Conservation (phyloP, 2,888 invertebrate genomes). For the Eupithecia insigniata region DNA sequence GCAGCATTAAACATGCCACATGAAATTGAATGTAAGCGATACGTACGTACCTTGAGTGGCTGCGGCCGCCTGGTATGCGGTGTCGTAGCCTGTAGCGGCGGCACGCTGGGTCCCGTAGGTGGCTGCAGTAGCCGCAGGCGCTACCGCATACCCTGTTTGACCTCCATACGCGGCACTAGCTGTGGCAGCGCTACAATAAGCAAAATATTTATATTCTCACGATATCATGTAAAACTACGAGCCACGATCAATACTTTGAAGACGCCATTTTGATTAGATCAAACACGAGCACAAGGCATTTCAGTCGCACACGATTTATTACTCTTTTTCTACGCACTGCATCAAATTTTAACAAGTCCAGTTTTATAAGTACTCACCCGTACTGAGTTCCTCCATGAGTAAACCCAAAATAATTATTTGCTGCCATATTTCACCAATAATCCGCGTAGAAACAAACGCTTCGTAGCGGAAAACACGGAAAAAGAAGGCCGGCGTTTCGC, state of each 20-base stretch:
- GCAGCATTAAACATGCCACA: neutral
- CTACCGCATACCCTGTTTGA: constrained; percentile 93
- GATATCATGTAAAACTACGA: constrained; percentile 43
- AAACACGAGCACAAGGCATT: constrained; percentile 71
- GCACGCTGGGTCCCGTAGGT: constrained; percentile 93
- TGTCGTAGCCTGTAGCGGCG: constrained; percentile 91
- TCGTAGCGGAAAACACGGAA: constrained; percentile 67
- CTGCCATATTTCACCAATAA: constrained; percentile 88
- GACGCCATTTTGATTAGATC: constrained; percentile 80
- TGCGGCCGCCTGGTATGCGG: constrained; percentile 92
- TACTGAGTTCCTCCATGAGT: constrained; percentile 97
- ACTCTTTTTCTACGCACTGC: constrained; percentile 13
- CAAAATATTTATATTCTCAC: constrained; percentile 36
- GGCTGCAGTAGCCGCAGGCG: constrained; percentile 91
- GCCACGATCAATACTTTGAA: constrained; percentile 71
- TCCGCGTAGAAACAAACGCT: constrained; percentile 77
- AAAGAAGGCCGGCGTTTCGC: constrained; percentile 68
- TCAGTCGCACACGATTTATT: constrained; percentile 45
- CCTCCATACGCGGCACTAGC: constrained; percentile 93
- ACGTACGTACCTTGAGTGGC: constrained; percentile 86
- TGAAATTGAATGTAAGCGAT: neutral
- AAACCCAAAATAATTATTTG: constrained; percentile 98
- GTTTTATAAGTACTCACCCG: constrained; percentile 85
- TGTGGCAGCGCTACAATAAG: constrained; percentile 85
- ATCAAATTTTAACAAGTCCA: neutral